A percentile compares a stretch with the other conserved stretches of the same genome.
Conservation (phyloP, 1,140 invertebrate species). For the Chymomyza costata region DNA sequence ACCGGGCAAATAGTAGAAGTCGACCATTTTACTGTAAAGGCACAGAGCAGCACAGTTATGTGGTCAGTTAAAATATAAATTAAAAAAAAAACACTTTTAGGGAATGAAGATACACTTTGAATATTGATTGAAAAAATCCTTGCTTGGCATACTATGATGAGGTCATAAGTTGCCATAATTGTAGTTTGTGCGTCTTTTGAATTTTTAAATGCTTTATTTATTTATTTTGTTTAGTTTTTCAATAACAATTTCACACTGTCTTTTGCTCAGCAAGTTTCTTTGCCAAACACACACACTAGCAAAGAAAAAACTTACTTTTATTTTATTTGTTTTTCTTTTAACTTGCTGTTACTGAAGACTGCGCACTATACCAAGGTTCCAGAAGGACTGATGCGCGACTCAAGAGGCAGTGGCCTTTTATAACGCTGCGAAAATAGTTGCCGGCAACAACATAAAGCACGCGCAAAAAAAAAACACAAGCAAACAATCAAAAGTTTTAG, state of each 20-base stretch:
- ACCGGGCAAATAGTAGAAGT: slow-evolving; percentile 81
- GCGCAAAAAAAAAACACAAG: slow-evolving; percentile 9
- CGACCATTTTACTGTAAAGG: slow-evolving; percentile 36
- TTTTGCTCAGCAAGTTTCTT: not conserved
- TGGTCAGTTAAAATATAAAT: no score
- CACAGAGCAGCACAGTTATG: slow-evolving; percentile 16
- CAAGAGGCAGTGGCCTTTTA: slow-evolving; percentile 43
- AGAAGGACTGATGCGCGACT: slow-evolving; percentile 33
- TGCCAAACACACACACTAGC: slow-evolving; percentile 23
- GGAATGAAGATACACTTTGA: no score
- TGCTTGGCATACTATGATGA: no score
- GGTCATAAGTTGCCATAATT: no score
- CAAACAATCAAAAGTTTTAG: slow-evolving; percentile 22
- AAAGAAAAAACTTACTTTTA: slow-evolving; percentile 44
- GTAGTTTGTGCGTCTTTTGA: slow-evolving; percentile 11
- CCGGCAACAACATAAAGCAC: no score
- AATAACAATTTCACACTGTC: no score
- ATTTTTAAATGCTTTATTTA: slow-evolving; percentile 2
- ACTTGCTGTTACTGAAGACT: slow-evolving; percentile 33
- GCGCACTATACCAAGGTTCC: slow-evolving; percentile 55
- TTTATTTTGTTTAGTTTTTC: slow-evolving; percentile 13
- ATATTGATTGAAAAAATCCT: no score
- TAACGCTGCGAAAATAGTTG: slow-evolving; percentile 20
- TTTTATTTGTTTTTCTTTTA: no score
- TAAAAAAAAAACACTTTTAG: slow-evolving; percentile 5